Conservation (phyloP, 2,797 vertebrate genomes). For the Apogon talboti region DNA sequence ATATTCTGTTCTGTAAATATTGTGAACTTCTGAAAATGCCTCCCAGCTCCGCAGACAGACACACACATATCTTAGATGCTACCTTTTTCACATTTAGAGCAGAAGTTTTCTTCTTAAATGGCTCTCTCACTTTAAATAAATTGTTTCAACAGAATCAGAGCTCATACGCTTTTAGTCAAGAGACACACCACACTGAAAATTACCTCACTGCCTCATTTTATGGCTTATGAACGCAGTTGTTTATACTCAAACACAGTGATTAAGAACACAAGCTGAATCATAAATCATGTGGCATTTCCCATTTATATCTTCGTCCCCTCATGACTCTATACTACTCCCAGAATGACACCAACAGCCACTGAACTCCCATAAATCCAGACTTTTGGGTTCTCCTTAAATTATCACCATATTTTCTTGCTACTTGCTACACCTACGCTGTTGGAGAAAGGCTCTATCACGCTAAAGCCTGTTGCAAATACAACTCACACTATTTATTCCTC, state of each 20-base stretch:
- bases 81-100: not conserved
- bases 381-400: constrained; percentile 30
- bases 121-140: constrained; percentile 18
- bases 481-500: constrained; percentile 31
- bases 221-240: constrained; percentile 34
- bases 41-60: constrained; percentile 5
- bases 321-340: constrained; percentile 21
- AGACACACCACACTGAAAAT: constrained; percentile 7
- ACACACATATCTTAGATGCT: not conserved
- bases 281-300: constrained; percentile 51
- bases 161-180: constrained; percentile 7
- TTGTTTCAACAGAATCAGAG: constrained; percentile 33
- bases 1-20: too few species aligned
- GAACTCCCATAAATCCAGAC: constrained; percentile 43
- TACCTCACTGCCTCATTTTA: constrained; percentile 9
- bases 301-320: constrained; percentile 35
- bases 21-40: too few species aligned
- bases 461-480: constrained; percentile 14
- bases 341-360: constrained; percentile 27
- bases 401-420: constrained; percentile 39
- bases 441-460: constrained; percentile 8
- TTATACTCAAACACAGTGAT: constrained; percentile 37
- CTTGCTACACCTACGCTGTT: constrained; percentile 16
- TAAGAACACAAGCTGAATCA: constrained; percentile 44
- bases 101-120: not conserved